Evolutionary conservation across 2,113 vertebrate species (phyloP).

Genomic region (Coturnix japonica): DNA sequence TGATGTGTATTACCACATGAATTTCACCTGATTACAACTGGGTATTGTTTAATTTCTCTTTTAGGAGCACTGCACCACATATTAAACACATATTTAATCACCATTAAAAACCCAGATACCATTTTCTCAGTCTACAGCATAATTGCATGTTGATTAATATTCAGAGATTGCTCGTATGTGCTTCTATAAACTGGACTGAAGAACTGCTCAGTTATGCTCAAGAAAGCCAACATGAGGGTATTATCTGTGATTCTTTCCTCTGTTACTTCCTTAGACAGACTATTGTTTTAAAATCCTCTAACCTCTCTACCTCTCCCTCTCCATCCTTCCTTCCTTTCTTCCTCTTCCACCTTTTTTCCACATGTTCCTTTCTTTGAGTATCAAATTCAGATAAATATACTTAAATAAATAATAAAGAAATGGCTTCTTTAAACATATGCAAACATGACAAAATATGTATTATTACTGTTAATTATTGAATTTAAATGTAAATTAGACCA

Average conservation of each 20-base stretch:
- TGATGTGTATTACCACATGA: not conserved
- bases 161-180: not conserved
- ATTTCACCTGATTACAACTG: not conserved
- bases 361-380: not conserved
- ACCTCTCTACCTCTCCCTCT: not conserved
- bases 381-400: not conserved
- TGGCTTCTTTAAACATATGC: not conserved
- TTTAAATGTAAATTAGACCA: not conserved
- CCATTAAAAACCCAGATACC: not conserved
- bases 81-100: not conserved
- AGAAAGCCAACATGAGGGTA: not conserved
- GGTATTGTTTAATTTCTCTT: not conserved
- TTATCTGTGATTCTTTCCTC: not conserved
- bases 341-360: not conserved
- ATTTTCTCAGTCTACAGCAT: not conserved
- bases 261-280: not conserved
- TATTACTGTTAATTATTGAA: not conserved
- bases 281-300: not conserved
- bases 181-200: not conserved
- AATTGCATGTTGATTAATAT: not conserved
- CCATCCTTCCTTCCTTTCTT: not conserved
- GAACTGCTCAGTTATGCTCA: not conserved
- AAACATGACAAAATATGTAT: not conserved
- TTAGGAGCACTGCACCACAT: not conserved
- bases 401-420: not conserved